Percentiles rank a stretch among this genome's conserved stretches.
These are phyloP conservation scores for Antheraea mylitta DNA, from an alignment of 1,140 invertebrate species.

Conservation along the genomic window DNA sequence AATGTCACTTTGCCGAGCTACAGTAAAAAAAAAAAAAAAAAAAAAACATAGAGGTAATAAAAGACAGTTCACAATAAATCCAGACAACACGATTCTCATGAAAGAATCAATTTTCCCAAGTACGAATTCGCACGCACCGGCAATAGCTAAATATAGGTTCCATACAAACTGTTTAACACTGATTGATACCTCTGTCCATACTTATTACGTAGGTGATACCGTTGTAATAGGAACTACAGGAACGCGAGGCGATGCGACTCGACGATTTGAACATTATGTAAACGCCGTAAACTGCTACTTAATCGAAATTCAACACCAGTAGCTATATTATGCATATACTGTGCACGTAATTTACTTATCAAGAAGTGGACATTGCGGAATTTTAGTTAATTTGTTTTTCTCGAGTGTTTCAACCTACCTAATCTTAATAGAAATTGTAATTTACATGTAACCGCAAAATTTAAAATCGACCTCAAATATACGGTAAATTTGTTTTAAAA, in stretches of 20 bases:
- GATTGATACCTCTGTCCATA: not conserved
- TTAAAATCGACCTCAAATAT: too few species aligned
- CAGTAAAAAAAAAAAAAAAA: too few species aligned
- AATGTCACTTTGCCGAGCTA: too few species aligned
- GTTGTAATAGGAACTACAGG: not conserved
- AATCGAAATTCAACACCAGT: not conserved
- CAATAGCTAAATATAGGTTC: not conserved
- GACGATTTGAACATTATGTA: not conserved
- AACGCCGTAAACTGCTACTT: conserved; percentile 1
- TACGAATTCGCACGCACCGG: too few species aligned
- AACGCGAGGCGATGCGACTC: not conserved
- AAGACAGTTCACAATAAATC: too few species aligned
- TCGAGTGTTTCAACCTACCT: not conserved
- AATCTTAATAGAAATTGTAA: too few species aligned
- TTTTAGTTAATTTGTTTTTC: conserved; percentile 1
- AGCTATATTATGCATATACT: not conserved
- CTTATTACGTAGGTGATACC: conserved; percentile 1
- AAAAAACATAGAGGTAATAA: too few species aligned
- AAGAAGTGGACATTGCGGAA: not conserved
- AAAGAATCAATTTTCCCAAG: too few species aligned
- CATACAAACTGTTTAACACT: not conserved
- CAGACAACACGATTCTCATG: too few species aligned
- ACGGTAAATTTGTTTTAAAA: too few species aligned
- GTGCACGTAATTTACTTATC: not conserved
- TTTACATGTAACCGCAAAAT: too few species aligned